Base-by-base conservation (phyloP, 2,113 vertebrate genomes). In the Microtus oregoni region DNA sequence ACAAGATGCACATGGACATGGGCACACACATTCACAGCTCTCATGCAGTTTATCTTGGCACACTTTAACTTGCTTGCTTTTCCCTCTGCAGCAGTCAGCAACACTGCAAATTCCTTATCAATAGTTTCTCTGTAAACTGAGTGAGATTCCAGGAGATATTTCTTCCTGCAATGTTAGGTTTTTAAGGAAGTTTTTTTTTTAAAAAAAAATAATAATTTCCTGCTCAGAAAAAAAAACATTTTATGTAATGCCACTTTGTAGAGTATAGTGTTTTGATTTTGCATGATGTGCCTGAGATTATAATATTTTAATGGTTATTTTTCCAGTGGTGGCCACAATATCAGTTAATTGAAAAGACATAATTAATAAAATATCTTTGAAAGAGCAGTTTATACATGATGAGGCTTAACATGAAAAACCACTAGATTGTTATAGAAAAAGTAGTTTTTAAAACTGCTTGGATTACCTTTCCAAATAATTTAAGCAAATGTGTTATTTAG, bases 151-250 rank as follows among this genome's bases (percentile, higher is more conserved):
- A 13, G 6, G 9, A 13, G 2, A 22, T 28, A 76, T 41, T n/a
- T 86, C 3, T 28, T 32, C 20, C 70, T 93, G 93, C 44, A 68
- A 67, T 68, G 30, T 83, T 73, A 72, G 13, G n/a, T 28, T 91
- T 94, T 26, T 88, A 95, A 95, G n/a, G 47, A 20, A 90, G 52
- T 44, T 44, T 90, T 58, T 88, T 3, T 90, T 94, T 96, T 63
- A n/a, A 55, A 55, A 55, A 55, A 55, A 55, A 4, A 55, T 79
- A 50, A 50, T 90, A 94, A 85, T 78, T 67, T 75, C 67, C 67
- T 89, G 63, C 44, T 79, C 88, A 47, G 78, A 77, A 55, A 20
- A 24, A 9, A 73, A 55, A 58, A 58, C 65, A 35, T 35, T 35
- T 83, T 96, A 86, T 81, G 77, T 83, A 68, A 41, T 75, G 3